Percentiles rank a stretch among this genome's conserved stretches.
These are phyloP conservation scores for Rhorus exstirpatorius DNA, from an alignment of 2,888 invertebrate species.

Conservation along the genomic window DNA sequence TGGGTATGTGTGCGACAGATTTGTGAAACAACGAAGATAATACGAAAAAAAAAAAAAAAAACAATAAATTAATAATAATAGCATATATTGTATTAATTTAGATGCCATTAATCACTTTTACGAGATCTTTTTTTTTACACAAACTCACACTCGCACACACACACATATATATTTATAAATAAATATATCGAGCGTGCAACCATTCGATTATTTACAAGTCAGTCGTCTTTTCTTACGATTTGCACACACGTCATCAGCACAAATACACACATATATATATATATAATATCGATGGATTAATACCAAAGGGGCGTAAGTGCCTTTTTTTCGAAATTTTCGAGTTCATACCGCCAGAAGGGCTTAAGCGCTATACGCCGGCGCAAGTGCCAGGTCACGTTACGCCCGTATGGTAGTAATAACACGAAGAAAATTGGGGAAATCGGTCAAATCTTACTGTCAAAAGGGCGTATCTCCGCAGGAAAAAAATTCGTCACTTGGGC, in stretches of 20 bases:
- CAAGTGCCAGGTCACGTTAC: too few species aligned
- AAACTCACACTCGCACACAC: slow-evolving; percentile 42
- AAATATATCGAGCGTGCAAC: slow-evolving; percentile 74
- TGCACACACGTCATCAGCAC: slow-evolving; percentile 30
- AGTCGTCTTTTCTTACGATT: slow-evolving; percentile 62
- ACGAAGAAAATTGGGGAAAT: too few species aligned
- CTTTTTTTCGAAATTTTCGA: too few species aligned
- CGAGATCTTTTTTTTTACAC: slow-evolving; percentile 26
- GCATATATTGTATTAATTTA: slow-evolving; percentile 22
- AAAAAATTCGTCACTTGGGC: too few species aligned
- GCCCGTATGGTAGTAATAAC: too few species aligned
- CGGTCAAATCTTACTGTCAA: too few species aligned
- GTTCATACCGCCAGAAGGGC: too few species aligned
- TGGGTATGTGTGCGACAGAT: slow-evolving; percentile 46
- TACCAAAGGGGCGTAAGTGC: too few species aligned
- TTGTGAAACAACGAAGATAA: slow-evolving; percentile 39
- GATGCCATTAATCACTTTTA: slow-evolving; percentile 31
- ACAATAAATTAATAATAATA: slow-evolving; percentile 35
- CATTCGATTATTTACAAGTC: slow-evolving; percentile 74
- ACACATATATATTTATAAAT: slow-evolving; percentile 38
- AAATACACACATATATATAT: too few species aligned
- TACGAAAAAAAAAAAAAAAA: slow-evolving; percentile 7
- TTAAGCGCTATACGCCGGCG: too few species aligned
- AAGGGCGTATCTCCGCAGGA: too few species aligned
- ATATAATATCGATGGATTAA: too few species aligned